Percentiles rank a stretch among this genome's conserved stretches.
These are phyloP conservation scores for Pseudorhiza aurosa DNA, from an alignment of 30 jellyfish, hydroid and myxozoan genomes.

Conservation along the genomic window DNA sequence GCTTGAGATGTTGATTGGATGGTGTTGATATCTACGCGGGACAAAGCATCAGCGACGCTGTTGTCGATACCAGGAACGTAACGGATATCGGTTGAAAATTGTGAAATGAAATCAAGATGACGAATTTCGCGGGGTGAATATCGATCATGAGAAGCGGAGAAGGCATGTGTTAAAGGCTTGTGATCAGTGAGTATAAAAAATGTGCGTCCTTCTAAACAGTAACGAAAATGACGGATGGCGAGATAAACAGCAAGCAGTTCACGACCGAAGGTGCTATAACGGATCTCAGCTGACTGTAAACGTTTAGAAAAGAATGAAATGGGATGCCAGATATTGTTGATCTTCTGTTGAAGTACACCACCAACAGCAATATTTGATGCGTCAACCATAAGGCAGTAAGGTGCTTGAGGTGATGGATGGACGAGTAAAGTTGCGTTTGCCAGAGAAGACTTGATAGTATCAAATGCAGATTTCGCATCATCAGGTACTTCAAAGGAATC, in stretches of 20 bases:
- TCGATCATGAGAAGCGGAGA: slow-evolving; percentile 29
- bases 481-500: neutral
- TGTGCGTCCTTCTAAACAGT: slow-evolving; percentile 34
- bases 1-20: neutral
- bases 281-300: slow-evolving; percentile 26
- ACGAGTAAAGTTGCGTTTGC: slow-evolving; percentile 30
- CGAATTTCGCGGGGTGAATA: slow-evolving; percentile 47
- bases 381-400: slow-evolving; percentile 21
- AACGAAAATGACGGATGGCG: slow-evolving; percentile 44
- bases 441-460: slow-evolving; percentile 14
- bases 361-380: slow-evolving; percentile 58
- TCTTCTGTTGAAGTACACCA: slow-evolving; percentile 38
- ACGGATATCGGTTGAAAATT: slow-evolving; percentile 41
- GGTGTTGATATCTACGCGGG: slow-evolving; percentile 44
- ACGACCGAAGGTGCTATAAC: slow-evolving; percentile 46
- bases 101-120: slow-evolving; percentile 43
- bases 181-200: slow-evolving; percentile 23
- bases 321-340: slow-evolving; percentile 31
- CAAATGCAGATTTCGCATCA: slow-evolving; percentile 17
- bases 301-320: slow-evolving; percentile 26
- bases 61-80: slow-evolving; percentile 42
- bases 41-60: slow-evolving; percentile 51
- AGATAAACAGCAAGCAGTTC: slow-evolving; percentile 33
- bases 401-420: slow-evolving; percentile 36
- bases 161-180: slow-evolving; percentile 46